Base-by-base conservation (phyloP, 2,888 invertebrate species). In the Leucoma salicis region DNA sequence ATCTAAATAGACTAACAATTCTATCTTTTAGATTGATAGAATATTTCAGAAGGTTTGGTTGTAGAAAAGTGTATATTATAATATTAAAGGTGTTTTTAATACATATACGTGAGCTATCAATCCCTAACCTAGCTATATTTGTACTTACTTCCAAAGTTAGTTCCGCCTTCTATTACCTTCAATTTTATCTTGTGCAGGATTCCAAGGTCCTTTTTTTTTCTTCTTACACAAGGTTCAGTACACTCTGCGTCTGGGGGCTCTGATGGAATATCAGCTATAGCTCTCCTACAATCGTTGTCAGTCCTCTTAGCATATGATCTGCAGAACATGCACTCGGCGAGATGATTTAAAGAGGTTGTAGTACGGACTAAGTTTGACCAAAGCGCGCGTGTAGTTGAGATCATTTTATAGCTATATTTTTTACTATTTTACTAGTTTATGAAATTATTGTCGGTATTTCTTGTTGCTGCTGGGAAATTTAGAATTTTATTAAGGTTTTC, bases 131-230 rank as follows among this genome's bases (percentile, higher is more conserved):
- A 31, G n/a, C 1, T 11, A 1, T n/a, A 12, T 15, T n/a, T 16
- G n/a, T 24, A 66, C 85, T 80, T 61, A 87, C 88, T 84, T 54
- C 86, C 86, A 66, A 89, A 88, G 50, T 88, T 89, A 1, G 84
- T 77, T 39, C 88, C 87, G 13, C 88, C 88, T 53, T 88, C 84
- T 14, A 82, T 61, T 6, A 89, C 58, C 55, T 55, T 80, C 37
- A 88, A 44, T 58, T 85, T 86, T 14, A 88, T 85, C 52, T 55
- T 79, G 46, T 84, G 85, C 6, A 89, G 53, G 29, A 88, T 78
- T 0, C 84, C 78, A 31, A 59, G 44, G 39, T 78, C 80, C 49
- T 77, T 75, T 14, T 54, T 74, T 28, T 61, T 74, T 29, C 61
- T 59, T 37, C 70, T 70, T 12, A 72, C 66, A 50, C 80, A 82